These are phyloP conservation scores for Megalopta genalis DNA, from an alignment of 1,140 invertebrate species.

Conservation along the genomic window DNA sequence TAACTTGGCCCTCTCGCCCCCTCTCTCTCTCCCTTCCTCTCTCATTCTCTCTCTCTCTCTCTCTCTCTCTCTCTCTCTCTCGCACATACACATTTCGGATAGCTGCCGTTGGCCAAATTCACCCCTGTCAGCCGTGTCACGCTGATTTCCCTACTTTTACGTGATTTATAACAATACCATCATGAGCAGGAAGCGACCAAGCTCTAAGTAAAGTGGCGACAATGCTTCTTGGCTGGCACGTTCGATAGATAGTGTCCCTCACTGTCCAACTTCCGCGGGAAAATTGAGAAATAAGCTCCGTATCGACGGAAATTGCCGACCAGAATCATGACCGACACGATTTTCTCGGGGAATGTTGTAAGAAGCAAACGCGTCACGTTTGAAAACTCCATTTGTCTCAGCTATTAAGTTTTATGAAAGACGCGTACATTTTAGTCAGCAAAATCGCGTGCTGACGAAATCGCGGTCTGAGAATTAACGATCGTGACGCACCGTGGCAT, in stretches of 20 bases:
- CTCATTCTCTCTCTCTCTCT: not conserved
- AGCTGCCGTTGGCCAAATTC: conserved; percentile 13
- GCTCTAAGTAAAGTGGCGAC: not conserved
- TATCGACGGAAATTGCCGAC: not conserved
- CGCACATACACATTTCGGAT: too few species aligned
- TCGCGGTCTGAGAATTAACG: too few species aligned
- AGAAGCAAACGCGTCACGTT: too few species aligned
- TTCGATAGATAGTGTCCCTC: not conserved
- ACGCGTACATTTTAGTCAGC: too few species aligned
- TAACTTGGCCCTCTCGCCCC: conserved; percentile 28
- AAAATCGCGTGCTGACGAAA: too few species aligned
- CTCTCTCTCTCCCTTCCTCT: not conserved
- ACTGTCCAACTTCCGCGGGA: not conserved
- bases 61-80: not conserved
- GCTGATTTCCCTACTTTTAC: conserved; percentile 28
- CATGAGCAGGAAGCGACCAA: conserved; percentile 1
- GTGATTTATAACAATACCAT: conserved; percentile 52
- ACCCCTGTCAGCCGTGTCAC: conserved; percentile 16
- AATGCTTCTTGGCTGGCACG: not conserved
- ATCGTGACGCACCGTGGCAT: too few species aligned
- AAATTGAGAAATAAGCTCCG: conserved; percentile 11
- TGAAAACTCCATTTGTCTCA: too few species aligned
- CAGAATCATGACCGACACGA: not conserved
- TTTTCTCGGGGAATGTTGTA: too few species aligned
- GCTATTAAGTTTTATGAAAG: too few species aligned